phyloP scores from a whole-genome alignment of 1,140 invertebrate genomes.

The Saccostrea echinata region DNA sequence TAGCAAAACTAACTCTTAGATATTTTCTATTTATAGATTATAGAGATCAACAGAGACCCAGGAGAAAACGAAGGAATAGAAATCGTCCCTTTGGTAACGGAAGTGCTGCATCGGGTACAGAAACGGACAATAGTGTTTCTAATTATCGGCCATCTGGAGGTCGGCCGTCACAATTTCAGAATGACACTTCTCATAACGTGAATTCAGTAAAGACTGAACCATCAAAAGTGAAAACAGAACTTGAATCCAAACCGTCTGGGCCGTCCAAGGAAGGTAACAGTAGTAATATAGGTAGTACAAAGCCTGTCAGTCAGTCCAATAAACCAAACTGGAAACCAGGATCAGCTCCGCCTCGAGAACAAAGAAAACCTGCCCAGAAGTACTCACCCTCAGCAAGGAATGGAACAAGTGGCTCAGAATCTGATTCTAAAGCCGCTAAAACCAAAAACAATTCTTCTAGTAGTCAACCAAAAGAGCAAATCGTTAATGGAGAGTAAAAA shows the following conservation, averaged over 20 bases:
- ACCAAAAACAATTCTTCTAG: constrained; percentile 59
- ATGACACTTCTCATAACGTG: neutral
- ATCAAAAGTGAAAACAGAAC: constrained; percentile 39
- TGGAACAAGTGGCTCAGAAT: constrained; percentile 70
- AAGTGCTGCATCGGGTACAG: constrained; percentile 74
- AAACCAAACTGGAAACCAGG: constrained; percentile 52
- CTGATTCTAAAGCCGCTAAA: constrained; percentile 69
- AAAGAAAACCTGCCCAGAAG: constrained; percentile 56
- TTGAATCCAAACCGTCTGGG: constrained; percentile 42
- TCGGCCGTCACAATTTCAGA: constrained; percentile 34
- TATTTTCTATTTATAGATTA: neutral
- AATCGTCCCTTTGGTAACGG: constrained; percentile 69
- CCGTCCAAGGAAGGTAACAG: constrained; percentile 5
- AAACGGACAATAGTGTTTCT: constrained; percentile 77
- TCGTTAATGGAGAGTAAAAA: constrained; percentile 73
- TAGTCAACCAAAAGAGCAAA: constrained; percentile 64
- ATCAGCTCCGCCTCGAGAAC: constrained; percentile 59
- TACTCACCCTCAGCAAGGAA: constrained; percentile 48
- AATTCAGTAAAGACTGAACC: constrained; percentile 39
- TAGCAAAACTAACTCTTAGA: no score
- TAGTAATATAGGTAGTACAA: constrained; percentile 28
- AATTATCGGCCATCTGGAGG: constrained; percentile 65
- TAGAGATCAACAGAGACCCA: constrained; percentile 62
- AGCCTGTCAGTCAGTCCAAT: constrained; percentile 47
- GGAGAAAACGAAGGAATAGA: constrained; percentile 60